Conservation (phyloP, 2,113 vertebrate genomes). For the Burhinus oedicnemus region DNA sequence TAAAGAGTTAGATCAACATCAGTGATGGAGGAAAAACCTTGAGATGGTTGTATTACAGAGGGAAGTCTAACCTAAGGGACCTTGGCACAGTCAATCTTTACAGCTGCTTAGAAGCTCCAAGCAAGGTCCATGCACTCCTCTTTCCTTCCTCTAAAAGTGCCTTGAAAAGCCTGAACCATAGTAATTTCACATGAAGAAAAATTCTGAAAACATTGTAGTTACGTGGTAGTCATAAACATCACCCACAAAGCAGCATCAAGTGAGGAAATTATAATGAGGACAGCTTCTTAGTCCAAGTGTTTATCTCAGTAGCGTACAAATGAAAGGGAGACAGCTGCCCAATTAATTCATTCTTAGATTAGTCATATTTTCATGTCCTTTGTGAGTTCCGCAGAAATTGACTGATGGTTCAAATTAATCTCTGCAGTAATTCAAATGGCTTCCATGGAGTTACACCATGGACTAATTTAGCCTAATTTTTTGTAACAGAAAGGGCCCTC, state of each 20-base stretch:
- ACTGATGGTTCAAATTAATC: neutral
- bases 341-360: neutral
- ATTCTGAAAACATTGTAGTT: neutral
- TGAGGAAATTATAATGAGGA: neutral
- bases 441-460: neutral
- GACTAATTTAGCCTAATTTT: neutral
- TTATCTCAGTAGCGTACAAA: neutral
- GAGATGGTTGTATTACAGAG: neutral
- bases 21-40: neutral
- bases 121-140: neutral
- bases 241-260: neutral
- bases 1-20: neutral
- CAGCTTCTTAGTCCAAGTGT: conserved; percentile 16
- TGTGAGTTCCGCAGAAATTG: neutral
- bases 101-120: neutral
- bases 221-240: neutral
- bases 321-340: conserved; percentile 16
- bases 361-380: neutral
- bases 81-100: neutral
- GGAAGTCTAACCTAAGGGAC: neutral
- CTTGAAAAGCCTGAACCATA: neutral
- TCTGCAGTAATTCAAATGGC: neutral
- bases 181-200: neutral
- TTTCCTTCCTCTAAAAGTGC: neutral
- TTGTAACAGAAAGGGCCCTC: neutral